Percentiles rank a stretch among this genome's conserved stretches.
phyloP scores from a whole-genome alignment of 2,888 invertebrate genomes.

The Crematogaster levior region DNA sequence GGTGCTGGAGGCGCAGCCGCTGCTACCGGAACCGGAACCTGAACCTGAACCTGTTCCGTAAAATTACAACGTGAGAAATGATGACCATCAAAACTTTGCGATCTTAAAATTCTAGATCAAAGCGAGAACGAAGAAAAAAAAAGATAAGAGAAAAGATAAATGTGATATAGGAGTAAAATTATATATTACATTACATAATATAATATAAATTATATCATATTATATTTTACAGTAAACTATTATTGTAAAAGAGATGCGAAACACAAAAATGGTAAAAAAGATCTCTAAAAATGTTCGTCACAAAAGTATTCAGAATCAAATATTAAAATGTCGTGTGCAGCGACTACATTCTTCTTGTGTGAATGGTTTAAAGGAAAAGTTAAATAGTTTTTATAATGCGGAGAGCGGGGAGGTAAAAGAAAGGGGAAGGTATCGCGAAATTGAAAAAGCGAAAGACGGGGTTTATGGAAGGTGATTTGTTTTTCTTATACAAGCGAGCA shows the following conservation, averaged over 20 bases:
- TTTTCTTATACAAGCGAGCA: background rate
- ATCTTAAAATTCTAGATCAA: background rate
- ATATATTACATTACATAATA: background rate
- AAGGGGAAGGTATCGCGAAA: background rate
- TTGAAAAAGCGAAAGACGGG: slow-evolving; percentile 20
- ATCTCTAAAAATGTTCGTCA: background rate
- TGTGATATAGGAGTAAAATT: background rate
- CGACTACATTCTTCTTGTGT: background rate
- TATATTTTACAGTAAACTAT: too few relatives aligned
- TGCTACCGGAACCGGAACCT: slow-evolving; percentile 86
- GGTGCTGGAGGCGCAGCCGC: slow-evolving; percentile 84
- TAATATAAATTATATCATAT: too few relatives aligned
- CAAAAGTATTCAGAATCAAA: background rate
- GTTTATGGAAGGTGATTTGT: slow-evolving; percentile 28
- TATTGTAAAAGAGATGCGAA: background rate
- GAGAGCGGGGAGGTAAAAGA: background rate
- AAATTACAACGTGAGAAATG: background rate
- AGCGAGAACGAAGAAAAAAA: background rate
- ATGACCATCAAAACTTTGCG: background rate
- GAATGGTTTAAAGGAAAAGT: slow-evolving; percentile 9
- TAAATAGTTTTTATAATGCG: slow-evolving; percentile 13
- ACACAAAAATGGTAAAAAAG: background rate
- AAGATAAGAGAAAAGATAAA: background rate
- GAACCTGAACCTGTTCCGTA: slow-evolving; percentile 82
- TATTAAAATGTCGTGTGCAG: background rate